Percentiles rank a stretch among this genome's conserved stretches.
phyloP scores from a whole-genome alignment of 2,888 invertebrate species.

The Gastracanthus pulcherrimus region DNA sequence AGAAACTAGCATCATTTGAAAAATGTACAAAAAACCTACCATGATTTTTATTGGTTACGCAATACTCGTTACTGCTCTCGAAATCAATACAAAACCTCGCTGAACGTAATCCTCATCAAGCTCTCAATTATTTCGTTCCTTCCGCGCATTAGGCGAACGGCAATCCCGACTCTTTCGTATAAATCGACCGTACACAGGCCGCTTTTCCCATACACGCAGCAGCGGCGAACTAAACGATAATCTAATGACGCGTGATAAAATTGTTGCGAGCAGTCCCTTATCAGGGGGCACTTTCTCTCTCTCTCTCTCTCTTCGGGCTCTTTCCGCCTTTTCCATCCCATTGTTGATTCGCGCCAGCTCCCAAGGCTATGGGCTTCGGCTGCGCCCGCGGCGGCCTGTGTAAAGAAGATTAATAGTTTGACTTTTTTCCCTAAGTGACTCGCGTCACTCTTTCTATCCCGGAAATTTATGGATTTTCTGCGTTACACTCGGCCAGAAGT shows the following conservation, averaged over 20 bases:
- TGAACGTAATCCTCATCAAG: too few relatives aligned
- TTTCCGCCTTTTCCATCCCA: conserved; percentile 6
- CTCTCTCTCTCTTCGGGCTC: not conserved
- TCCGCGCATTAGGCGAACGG: not conserved
- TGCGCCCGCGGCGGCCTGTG: not conserved
- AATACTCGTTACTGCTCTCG: too few relatives aligned
- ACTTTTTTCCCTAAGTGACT: conserved; percentile 28
- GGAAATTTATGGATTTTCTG: conserved; percentile 42
- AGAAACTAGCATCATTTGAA: too few relatives aligned
- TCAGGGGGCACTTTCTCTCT: not conserved
- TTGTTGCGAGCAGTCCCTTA: conserved; percentile 24
- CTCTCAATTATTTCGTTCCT: not conserved
- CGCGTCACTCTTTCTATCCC: conserved; percentile 18
- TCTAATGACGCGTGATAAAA: conserved; percentile 45
- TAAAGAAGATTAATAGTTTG: conserved; percentile 51
- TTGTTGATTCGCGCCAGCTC: conserved; percentile 36
- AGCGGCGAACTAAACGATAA: not conserved
- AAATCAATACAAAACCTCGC: too few relatives aligned
- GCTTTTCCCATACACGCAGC: not conserved
- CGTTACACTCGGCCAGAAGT: not conserved
- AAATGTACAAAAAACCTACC: too few relatives aligned
- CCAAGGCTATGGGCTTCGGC: conserved; percentile 13
- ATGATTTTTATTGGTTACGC: too few relatives aligned
- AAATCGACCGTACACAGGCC: not conserved
- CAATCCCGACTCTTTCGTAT: not conserved